phyloP scores from a whole-genome alignment of 2,888 invertebrate genomes.

The Sicus ferrugineus region DNA sequence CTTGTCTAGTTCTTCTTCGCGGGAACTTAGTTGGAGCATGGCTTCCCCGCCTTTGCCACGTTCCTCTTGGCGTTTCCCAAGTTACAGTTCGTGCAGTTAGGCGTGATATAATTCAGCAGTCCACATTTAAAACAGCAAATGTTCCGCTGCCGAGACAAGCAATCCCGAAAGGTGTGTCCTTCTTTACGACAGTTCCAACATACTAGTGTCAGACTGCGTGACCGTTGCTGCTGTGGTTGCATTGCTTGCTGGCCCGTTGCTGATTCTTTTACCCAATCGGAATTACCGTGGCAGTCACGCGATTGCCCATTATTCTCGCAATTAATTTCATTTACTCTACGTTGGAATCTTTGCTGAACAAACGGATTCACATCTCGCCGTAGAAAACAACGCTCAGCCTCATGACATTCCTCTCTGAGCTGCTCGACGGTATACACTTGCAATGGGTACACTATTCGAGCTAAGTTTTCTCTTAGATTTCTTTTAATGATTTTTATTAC shows the following conservation, averaged over 20 bases:
- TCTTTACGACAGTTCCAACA: slow-evolving; percentile 7
- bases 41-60: slow-evolving; percentile 4
- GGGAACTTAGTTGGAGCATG: background rate
- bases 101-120: background rate
- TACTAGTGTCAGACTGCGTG: background rate
- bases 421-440: slow-evolving; percentile 17
- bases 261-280: background rate
- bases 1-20: background rate
- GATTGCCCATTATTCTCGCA: background rate
- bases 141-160: background rate
- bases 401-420: background rate
- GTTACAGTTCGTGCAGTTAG: slow-evolving; percentile 13
- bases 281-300: no score
- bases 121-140: slow-evolving; percentile 21
- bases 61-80: background rate
- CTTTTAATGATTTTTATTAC: slow-evolving; percentile 25
- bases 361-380: background rate
- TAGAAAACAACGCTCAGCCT: background rate
- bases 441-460: slow-evolving; percentile 10
- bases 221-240: background rate
- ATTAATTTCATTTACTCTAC: background rate
- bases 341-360: background rate
- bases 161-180: slow-evolving; percentile 11
- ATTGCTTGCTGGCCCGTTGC: background rate
- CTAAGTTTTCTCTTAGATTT: slow-evolving; percentile 3